phyloP scores from a whole-genome alignment of 2,797 vertebrate species.

The Protonibea diacanthus region DNA sequence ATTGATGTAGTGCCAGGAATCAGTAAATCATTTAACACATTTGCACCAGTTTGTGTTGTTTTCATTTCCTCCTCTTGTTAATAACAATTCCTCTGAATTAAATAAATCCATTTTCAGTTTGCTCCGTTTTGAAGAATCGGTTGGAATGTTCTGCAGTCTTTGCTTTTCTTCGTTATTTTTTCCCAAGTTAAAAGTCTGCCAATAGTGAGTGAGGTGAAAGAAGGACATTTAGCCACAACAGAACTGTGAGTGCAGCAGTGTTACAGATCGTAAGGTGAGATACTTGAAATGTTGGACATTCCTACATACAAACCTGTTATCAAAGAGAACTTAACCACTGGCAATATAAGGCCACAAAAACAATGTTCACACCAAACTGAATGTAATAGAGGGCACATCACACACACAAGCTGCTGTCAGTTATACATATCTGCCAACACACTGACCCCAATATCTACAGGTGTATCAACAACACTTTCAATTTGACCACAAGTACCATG shows the following conservation, averaged over 20 bases:
- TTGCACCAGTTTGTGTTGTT: constrained; percentile 46
- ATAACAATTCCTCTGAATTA: constrained; percentile 21
- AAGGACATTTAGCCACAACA: constrained; percentile 59
- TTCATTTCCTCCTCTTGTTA: constrained; percentile 34
- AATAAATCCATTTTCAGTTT: constrained; percentile 28
- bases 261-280: constrained; percentile 58
- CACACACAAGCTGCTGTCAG: constrained; percentile 74
- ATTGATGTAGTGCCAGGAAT: constrained; percentile 63
- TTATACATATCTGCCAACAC: constrained; percentile 65
- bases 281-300: constrained; percentile 63
- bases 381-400: constrained; percentile 71
- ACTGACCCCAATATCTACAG: constrained; percentile 70
- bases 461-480: constrained; percentile 68
- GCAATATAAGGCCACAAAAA: constrained; percentile 82
- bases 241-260: constrained; percentile 47
- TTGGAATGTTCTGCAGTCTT: constrained; percentile 68
- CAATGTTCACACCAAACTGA: constrained; percentile 72
- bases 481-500: constrained; percentile 56
- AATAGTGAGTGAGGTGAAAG: constrained; percentile 40
- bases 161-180: constrained; percentile 19
- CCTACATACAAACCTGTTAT: constrained; percentile 72
- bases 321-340: constrained; percentile 75
- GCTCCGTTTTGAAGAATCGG: constrained; percentile 25
- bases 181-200: constrained; percentile 38
- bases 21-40: constrained; percentile 64